Evolutionary conservation across 2,113 vertebrate genomes (phyloP), one percentile per base, ranked within the genome.

Genomic region (Scophthalmus maximus): DNA sequence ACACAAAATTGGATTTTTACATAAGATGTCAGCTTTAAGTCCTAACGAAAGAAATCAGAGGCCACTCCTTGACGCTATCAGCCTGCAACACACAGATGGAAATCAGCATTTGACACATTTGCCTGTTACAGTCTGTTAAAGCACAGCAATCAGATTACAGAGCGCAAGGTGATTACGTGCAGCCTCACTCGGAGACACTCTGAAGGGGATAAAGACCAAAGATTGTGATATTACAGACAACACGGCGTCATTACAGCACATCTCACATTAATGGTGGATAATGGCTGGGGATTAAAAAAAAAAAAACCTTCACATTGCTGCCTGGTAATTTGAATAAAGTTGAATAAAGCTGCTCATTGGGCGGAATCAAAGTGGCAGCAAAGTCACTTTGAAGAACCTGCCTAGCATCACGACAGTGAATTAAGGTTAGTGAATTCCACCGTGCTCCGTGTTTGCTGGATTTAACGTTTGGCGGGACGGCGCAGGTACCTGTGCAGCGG

Each of bases 121-220:
- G 66, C 65, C 73, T 73, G 76, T 58, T 64, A 61, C 76, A 68
- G 55, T 62, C n/a, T 56, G 51, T 78, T 56, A 70, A 64, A 25
- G 62, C 74, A 15, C 53, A 50, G 76, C 70, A 50, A 67, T 84
- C 79, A 79, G 68, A 75, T 81, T 66, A 75, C 36, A 74, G 81
- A 50, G 18, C 57, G 56, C 36, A 17, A 68, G 49, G 73, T 74
- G 74, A 84, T 82, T 61, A 78, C 3, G 22, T 26, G 61, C 52
- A 36, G 50, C 55, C 40, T 77, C 70, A 49, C 5, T 69, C 38
- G n/a, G n/a, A 11, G 46, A 50, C 15, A 3, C 7, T 49, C 34
- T 73, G 67, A 61, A 56, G 64, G 65, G 61, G 51, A 55, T 27
- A 26, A 6, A 15, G 27, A 50, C 34, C 8, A 8, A 9, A 61